Evolutionary conservation across 2,113 vertebrate species (phyloP), one percentile per base, ranked within the genome.

Genomic region (Python bivittatus): DNA sequence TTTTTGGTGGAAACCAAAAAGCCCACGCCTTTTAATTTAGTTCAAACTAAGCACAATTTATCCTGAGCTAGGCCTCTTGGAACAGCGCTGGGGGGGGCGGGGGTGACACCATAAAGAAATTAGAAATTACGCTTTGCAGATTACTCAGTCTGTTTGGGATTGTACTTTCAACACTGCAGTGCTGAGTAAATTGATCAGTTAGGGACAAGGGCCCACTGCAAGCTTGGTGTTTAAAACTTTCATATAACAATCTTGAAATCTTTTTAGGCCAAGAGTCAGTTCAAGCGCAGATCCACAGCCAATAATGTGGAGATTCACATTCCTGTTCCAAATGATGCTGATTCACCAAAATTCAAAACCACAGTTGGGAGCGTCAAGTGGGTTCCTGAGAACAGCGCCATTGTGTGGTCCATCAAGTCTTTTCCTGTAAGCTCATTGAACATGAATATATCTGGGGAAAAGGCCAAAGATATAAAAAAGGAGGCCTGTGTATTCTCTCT

Each of bases 281-380:
- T 99, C 95, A 99, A 99, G 90, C 98, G 99, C 48, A 97, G 99
- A 52, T 99, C 99, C 15, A 99, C 99, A 0, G 99, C 99, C 97
- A 99, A 99, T 97, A 99, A 99, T 0, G 99, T 99, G 96, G 99
- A 99, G 97, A 99, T 99, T 96, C 99, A 99, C 97, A 99, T 99
- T 96, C 99, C 99, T 0, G 99, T 99, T 61, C 99, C 99, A 90
- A 99, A 99, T 0, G 99, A 99, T 0, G 99, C 99, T 0, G 99
- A 99, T 96, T 99, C 99, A 0, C 99, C 99, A 93, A 99, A 99
- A 96, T 99, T 99, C 94, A 99, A 99, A 98, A 99, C 99, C 91
- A 99, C 99, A 0, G 99, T 99, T 95, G 99, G 99, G 89, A 99
- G 98, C 17, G 99, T 99, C 94, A 99, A 99, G 96, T 99, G 99